Percentiles rank a stretch among this genome's conserved stretches.
Conservation (phyloP, 1,140 invertebrate species). For the Caligus rogercresseyi region DNA sequence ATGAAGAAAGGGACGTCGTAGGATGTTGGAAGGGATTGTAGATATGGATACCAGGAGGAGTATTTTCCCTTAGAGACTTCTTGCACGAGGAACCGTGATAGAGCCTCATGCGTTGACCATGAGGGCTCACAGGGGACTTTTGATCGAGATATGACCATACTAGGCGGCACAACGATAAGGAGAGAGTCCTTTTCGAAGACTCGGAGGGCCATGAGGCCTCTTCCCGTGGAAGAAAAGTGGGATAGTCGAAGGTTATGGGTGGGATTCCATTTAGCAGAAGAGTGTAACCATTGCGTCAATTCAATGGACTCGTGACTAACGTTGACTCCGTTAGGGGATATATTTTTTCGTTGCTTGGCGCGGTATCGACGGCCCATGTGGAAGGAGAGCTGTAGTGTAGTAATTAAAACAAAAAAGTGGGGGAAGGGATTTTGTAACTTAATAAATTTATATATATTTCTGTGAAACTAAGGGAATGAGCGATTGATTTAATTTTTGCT, state of each 20-base stretch:
- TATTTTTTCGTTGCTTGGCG: background rate
- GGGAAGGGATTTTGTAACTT: no score
- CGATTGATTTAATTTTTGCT: background rate
- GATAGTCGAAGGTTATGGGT: background rate
- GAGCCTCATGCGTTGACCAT: background rate
- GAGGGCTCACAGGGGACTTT: background rate
- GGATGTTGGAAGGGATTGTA: background rate
- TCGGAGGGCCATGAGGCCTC: background rate
- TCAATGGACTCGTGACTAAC: background rate
- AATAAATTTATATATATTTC: background rate
- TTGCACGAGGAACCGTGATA: background rate
- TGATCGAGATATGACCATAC: background rate
- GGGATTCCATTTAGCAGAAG: background rate
- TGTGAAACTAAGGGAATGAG: background rate
- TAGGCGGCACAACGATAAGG: background rate
- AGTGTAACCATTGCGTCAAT: background rate
- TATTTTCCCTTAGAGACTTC: background rate
- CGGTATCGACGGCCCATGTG: background rate
- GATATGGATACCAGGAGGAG: background rate
- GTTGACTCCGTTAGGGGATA: background rate
- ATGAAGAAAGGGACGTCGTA: slow-evolving; percentile 9
- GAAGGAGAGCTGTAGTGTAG: background rate
- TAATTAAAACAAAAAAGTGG: background rate
- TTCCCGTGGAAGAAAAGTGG: background rate
- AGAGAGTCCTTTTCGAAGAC: background rate